Base-by-base conservation (phyloP, 2,113 vertebrate genomes). In the Morone chrysops region DNA sequence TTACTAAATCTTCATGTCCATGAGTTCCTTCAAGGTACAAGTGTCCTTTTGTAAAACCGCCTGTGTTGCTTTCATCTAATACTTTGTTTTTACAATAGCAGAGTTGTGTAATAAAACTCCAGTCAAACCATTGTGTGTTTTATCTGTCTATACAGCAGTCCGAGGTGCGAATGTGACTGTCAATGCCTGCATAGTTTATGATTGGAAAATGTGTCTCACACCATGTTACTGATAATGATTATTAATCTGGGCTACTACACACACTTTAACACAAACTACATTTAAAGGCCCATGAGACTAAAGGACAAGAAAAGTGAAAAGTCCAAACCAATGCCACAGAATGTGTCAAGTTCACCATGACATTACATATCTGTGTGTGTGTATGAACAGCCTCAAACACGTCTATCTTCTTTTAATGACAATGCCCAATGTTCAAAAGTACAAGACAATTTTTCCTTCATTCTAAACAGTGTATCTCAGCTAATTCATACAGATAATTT, bases 91-190 rank as follows among this genome's bases (percentile, higher is more conserved):
- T 83, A 74, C 7, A 61, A 20, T 70, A 70, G 75, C 45, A 53
- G 41, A n/a, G 10, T 6, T 76, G 60, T 79, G 41, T 61, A 92
- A 89, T 91, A 87, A 93, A 90, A 72, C 8, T 20, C n/a, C 18
- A 31, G 51, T 57, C 18, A 78, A 78, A 61, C 36, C 8, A 36
- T 70, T 13, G 7, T 68, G 53, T 68, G n/a, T 63, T 82, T 54
- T 45, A 62, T 74, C 14, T 70, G 69, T 53, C 38, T 11, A 3
- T 25, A n/a, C 25, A 75, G 36, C 22, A 62, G 40, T 53, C 8
- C 3, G 25, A 65, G 40, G 41, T 40, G 14, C 2, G 25, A 66
- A 45, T 63, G 10, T 67, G 79, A 63, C 11, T 66, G 0, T 31
- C 17, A 13, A 25, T 70, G 20, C 20, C 5, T 4, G 59, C 31